Evolutionary conservation across 2,888 invertebrate species (phyloP).

Genomic region (Cantharis lateralis): DNA sequence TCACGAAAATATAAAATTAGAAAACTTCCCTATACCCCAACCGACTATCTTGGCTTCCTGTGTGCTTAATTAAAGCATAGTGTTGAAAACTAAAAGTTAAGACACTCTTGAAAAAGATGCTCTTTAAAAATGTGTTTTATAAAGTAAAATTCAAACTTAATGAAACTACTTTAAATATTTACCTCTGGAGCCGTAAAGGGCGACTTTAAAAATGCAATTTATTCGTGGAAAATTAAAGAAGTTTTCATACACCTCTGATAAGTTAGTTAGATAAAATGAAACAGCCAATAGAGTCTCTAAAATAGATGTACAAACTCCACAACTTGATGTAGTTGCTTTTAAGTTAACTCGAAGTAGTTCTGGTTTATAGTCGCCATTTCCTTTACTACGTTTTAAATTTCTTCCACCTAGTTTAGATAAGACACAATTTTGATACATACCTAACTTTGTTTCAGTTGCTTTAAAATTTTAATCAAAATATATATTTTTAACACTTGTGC

Average conservation of each 20-base stretch:
- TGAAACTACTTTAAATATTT: background rate
- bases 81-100: background rate
- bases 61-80: background rate
- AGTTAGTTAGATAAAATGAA: constrained; percentile 1
- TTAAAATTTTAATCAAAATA: background rate
- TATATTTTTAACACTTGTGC: background rate
- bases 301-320: constrained; percentile 5
- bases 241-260: background rate
- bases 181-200: background rate
- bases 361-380: constrained; percentile 17
- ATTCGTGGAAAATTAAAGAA: constrained; percentile 2
- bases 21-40: background rate
- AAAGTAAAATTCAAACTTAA: background rate
- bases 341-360: constrained; percentile 21
- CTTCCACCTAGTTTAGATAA: constrained; percentile 17
- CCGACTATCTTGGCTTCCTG: background rate
- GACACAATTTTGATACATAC: background rate
- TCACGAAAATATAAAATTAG: too few species aligned
- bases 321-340: constrained; percentile 24
- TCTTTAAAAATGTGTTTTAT: background rate
- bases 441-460: background rate
- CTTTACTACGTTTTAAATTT: constrained; percentile 20
- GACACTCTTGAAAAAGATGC: background rate
- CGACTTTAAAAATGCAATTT: constrained; percentile 1
- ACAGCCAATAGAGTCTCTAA: constrained; percentile 4